Evolutionary conservation across 2,113 vertebrate species (phyloP).

Genomic region (Anser cygnoides): DNA sequence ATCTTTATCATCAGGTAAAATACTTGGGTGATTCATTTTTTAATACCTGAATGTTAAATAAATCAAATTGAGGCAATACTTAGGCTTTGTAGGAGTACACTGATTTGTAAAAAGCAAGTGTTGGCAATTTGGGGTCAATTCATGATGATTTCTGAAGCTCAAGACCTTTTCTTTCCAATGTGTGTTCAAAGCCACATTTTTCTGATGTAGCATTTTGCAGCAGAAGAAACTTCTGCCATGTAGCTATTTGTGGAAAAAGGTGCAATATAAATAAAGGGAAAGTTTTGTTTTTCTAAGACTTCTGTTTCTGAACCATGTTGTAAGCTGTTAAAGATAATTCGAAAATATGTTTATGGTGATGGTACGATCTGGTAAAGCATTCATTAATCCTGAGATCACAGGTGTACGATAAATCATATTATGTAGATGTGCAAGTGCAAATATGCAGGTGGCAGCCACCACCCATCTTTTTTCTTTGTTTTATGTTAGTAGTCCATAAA

Average conservation of each 20-base stretch:
- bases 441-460: background rate
- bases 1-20: background rate
- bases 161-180: background rate
- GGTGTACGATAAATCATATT: background rate
- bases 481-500: background rate
- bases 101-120: background rate
- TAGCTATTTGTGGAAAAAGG: slow-evolving; percentile 21
- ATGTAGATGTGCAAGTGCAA: background rate
- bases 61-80: background rate
- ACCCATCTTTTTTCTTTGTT: background rate
- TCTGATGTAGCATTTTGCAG: slow-evolving; percentile 33
- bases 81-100: background rate
- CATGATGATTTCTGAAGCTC: background rate
- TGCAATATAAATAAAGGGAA: slow-evolving; percentile 41
- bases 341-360: background rate
- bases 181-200: background rate
- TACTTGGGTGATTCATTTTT: background rate
- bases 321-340: background rate
- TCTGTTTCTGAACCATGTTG: background rate
- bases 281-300: background rate
- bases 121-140: background rate
- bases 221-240: background rate
- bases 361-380: background rate
- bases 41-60: background rate
- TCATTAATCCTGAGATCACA: background rate